Base-by-base conservation (phyloP, 1,140 invertebrate species). In the Drosophila obscura region DNA sequence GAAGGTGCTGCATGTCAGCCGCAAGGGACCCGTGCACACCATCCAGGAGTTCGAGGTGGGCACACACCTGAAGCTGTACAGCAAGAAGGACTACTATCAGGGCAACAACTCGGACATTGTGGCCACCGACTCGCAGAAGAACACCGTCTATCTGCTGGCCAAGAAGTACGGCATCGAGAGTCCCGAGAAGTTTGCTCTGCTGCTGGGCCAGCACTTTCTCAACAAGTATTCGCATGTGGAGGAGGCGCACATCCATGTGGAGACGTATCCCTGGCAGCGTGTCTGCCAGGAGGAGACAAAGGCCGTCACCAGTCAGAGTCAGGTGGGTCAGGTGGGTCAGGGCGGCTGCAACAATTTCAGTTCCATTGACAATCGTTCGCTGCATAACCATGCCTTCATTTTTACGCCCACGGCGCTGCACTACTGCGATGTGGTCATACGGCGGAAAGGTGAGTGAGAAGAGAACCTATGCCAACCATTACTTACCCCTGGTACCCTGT, bases 71-170 rank as follows among this genome's bases (percentile, higher is more conserved):
- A 95, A 94, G 65, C 91, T 96, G n/a, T 93, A 93, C 49, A 94
- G 94, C 5, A 94, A 95, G 73, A 94, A 94, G 52, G 96, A 96
- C 73, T 95, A 94, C 79, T 80, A 93, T 1, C 77, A 92, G 13
- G 91, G 90, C n/a, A 94, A 95, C 87, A 96, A 96, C 74, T 93
- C 93, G 39, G 94, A 95, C 76, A 94, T 96, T 43, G 94, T 96
- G n/a, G 96, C 96, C 1, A 97, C 96, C 0, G 96, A 97, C 79
- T 95, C 95, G 6, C 96, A 96, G 78, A 96, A 96, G 92, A 96
- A 96, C 79, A 96, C 95, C 0, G 95, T 96, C n/a, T 96, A 96
- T 83, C 82, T 96, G 24, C 77, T 96, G 69, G 96, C 96, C 8
- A 96, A 96, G 84, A 95, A 96, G 73, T 92, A 95, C 88, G 96